These are phyloP conservation scores for Lissocephala sabroskyi DNA, from an alignment of 2,888 invertebrate genomes.

Conservation along the genomic window DNA sequence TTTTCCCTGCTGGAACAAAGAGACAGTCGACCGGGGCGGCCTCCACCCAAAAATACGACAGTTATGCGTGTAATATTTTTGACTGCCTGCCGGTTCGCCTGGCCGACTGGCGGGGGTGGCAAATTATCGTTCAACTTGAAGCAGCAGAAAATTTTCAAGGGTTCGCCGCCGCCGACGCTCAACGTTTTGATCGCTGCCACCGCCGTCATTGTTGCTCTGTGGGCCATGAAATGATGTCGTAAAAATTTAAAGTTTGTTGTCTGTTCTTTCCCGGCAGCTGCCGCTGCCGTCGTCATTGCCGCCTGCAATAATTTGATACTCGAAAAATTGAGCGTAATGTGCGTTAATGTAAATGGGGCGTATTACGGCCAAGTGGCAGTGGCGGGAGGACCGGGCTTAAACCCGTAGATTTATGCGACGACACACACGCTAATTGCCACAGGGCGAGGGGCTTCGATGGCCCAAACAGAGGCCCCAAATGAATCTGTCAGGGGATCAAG, in stretches of 20 bases:
- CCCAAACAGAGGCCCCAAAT: neutral
- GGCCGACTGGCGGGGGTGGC: neutral
- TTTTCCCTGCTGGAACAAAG: conserved; percentile 30
- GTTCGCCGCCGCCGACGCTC: conserved; percentile 28
- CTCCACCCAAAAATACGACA: conserved; percentile 43
- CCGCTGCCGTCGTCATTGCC: no score
- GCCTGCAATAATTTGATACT: conserved; percentile 50
- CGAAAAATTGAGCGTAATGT: conserved; percentile 59
- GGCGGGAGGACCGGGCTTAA: neutral
- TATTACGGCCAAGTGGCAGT: conserved; percentile 60
- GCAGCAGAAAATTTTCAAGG: conserved; percentile 34
- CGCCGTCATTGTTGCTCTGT: conserved; percentile 33
- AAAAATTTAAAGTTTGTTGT: conserved; percentile 62
- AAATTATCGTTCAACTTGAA: conserved; percentile 54
- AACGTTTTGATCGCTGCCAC: no score
- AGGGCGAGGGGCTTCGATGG: conserved; percentile 3
- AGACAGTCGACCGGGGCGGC: conserved; percentile 3
- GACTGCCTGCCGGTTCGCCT: neutral
- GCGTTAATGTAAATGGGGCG: conserved; percentile 67
- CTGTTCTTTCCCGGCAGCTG: conserved; percentile 18
- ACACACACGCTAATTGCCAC: conserved; percentile 44
- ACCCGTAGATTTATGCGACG: conserved; percentile 21
- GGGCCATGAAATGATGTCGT: conserved; percentile 63
- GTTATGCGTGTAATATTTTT: conserved; percentile 62
- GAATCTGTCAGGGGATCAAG: conserved; percentile 33